These are phyloP conservation scores for Mus spretus DNA, from an alignment of 2,797 vertebrate species.

Conservation along the genomic window DNA sequence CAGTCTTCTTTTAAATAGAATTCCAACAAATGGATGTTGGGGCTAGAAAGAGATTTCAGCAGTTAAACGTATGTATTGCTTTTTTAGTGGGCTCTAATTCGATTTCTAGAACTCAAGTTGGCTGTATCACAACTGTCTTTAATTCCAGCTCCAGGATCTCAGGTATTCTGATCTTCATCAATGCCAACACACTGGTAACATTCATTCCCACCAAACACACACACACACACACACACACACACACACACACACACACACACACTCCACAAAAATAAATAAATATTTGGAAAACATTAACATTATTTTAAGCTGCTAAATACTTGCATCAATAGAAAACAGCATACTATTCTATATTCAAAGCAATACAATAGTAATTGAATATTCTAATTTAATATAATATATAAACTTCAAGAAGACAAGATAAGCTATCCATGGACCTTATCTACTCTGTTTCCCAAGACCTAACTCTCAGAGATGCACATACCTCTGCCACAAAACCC, in stretches of 20 bases:
- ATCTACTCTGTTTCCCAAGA: background rate
- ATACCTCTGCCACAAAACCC: background rate
- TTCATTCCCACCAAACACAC: background rate
- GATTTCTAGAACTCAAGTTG: background rate
- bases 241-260: background rate
- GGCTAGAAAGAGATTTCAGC: background rate
- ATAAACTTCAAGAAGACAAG: background rate
- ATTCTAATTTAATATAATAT: background rate
- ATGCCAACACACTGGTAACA: background rate
- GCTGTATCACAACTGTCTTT: background rate
- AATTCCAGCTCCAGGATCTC: background rate
- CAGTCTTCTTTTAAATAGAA: background rate
- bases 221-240: background rate
- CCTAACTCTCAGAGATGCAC: background rate
- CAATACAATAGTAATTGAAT: background rate
- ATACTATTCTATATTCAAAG: background rate
- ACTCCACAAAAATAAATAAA: background rate
- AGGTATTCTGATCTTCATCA: background rate
- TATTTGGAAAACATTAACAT: background rate
- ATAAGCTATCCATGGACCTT: background rate
- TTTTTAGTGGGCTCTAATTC: background rate
- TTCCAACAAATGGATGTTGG: background rate
- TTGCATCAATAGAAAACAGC: background rate
- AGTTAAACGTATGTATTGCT: background rate
- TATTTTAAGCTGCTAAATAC: background rate